Base-by-base conservation (phyloP, 2,888 invertebrate species). In the Tenthredo notha region DNA sequence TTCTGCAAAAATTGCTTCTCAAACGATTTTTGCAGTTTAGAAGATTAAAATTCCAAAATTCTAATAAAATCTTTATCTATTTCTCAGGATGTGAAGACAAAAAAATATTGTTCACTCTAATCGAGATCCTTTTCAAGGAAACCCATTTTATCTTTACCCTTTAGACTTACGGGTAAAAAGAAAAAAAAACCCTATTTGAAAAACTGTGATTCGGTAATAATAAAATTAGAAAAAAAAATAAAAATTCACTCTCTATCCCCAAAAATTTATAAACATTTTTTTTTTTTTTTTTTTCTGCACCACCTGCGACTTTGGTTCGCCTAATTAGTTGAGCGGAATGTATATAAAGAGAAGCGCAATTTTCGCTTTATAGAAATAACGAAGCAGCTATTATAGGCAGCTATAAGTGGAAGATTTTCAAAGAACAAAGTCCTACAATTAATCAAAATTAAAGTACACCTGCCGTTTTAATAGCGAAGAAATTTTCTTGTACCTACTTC, bases 401-500 rank as follows among this genome's bases (percentile, higher is more conserved):
- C 33, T 54, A 77, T 18, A 47, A 47, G 40, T 40, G 72, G 18
- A 12, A n/a, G 21, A 78, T 37, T 33, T n/a, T 40, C 47, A 80
- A 61, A 80, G 61, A 40, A 58, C 61, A 80, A 61, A 80, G 80
- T 65, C 80, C 33, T 74, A 25, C 37, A 80, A 80, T 80, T 80
- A 80, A 80, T 80, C 80, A 61, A 61, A 80, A 80, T 80, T 80
- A 80, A 65, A 80, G 25, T 58, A 58, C 80, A 80, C 61, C 80
- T 80, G 80, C 80, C 25, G 61, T 61, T 29, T 65, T 18, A 10
- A n/a, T 21, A 33, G 40, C 61, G 40, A 18, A 33, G 58, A 75
- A 75, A 37, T 47, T 47, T 47, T 47, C 21, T 77, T 50, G 25
- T 47, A 50, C n/a, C 3, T n/a, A 37, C 37, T 37, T 37, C 0